Evolutionary conservation across 2,888 invertebrate genomes (phyloP).

Genomic region (Actias luna): DNA sequence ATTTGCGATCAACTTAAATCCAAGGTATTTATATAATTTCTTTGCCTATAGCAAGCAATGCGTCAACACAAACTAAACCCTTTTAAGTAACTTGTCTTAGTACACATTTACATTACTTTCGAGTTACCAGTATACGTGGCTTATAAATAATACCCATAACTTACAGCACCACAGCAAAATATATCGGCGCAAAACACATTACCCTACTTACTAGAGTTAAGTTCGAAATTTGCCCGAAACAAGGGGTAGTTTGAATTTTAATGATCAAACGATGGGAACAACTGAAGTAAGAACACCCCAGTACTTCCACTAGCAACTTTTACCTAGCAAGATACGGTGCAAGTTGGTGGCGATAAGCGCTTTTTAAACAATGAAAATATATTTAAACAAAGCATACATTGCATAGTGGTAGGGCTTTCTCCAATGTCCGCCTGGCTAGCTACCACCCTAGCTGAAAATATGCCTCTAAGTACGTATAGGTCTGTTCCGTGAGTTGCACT

Average conservation of each 20-base stretch:
- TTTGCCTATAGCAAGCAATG: too few species aligned
- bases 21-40: too few species aligned
- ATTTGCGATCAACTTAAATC: too few species aligned
- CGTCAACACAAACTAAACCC: too few species aligned
- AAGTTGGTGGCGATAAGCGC: neutral
- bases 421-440: too few species aligned
- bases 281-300: neutral
- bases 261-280: neutral
- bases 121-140: neutral
- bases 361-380: too few species aligned
- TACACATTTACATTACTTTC: neutral
- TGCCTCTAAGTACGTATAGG: too few species aligned
- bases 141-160: neutral
- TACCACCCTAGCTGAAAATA: too few species aligned
- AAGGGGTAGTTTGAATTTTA: constrained; percentile 4
- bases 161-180: neutral
- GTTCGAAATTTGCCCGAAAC: neutral
- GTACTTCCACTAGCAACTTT: neutral
- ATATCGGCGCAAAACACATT: neutral
- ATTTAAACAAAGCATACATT: too few species aligned
- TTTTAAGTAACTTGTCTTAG: neutral
- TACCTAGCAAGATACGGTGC: neutral
- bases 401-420: too few species aligned
- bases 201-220: neutral
- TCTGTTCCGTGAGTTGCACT: too few species aligned